Conservation (phyloP, 2,888 invertebrate species). For the Eurytoma adleriae region DNA sequence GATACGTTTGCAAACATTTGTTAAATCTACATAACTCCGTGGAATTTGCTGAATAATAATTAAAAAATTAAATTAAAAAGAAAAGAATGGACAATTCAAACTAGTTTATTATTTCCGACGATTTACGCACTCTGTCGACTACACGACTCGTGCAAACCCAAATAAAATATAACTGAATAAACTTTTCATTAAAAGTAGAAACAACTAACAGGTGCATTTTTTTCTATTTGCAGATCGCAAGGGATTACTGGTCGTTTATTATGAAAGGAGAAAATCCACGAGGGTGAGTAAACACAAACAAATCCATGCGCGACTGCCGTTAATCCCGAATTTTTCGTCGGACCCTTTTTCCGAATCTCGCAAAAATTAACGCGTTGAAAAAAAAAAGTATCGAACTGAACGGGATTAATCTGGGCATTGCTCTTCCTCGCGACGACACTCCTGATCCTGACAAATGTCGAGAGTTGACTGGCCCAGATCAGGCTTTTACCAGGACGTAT, state of each 20-base stretch:
- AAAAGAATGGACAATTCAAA: neutral
- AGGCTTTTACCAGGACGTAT: conserved; percentile 10
- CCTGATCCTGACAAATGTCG: conserved; percentile 38
- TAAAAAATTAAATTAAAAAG: no score
- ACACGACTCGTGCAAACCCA: neutral
- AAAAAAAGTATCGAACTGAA: neutral
- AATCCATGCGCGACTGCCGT: neutral
- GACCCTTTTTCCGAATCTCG: neutral
- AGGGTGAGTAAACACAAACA: conserved; percentile 23
- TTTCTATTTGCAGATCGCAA: conserved; percentile 30
- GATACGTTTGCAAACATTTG: no score
- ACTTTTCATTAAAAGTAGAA: no score
- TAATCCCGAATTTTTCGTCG: neutral
- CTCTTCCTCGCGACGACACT: neutral
- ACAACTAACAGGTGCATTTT: neutral
- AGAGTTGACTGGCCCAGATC: neutral
- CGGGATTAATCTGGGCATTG: conserved; percentile 21
- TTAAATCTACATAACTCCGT: no score
- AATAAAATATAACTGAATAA: no score
- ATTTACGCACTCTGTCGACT: neutral
- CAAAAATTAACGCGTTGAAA: neutral
- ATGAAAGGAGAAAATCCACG: conserved; percentile 9
- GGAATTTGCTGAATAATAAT: no score
- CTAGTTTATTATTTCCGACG: neutral
- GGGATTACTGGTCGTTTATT: neutral